Percentiles rank a stretch among this genome's conserved stretches.
phyloP scores from a whole-genome alignment of 2,888 invertebrate genomes.

The Thera britannica region DNA sequence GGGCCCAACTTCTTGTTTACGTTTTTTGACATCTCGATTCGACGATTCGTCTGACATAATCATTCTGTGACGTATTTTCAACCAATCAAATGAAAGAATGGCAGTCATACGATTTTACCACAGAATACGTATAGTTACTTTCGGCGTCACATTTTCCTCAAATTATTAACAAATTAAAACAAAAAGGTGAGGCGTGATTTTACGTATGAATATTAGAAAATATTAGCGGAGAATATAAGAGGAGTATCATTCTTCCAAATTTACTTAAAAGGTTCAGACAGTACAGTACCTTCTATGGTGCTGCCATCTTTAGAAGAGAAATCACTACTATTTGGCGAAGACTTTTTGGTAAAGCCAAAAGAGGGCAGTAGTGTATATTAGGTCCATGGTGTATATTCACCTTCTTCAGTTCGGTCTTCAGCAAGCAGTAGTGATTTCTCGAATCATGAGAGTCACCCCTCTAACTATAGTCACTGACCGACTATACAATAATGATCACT shows the following conservation, averaged over 20 bases:
- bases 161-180: too few relatives aligned
- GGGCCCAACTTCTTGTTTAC: slow-evolving; percentile 59
- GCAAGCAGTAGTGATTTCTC: too few relatives aligned
- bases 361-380: background rate
- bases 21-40: slow-evolving; percentile 57
- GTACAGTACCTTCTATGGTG: background rate
- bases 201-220: too few relatives aligned
- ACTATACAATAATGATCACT: too few relatives aligned
- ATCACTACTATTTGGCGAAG: background rate
- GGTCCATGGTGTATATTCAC: too few relatives aligned
- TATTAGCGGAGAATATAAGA: too few relatives aligned
- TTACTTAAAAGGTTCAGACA: too few relatives aligned
- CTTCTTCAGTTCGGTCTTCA: too few relatives aligned
- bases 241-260: too few relatives aligned
- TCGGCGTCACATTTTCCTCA: slow-evolving; percentile 54
- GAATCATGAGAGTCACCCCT: too few relatives aligned
- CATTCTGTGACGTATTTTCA: slow-evolving; percentile 49
- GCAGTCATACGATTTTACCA: slow-evolving; percentile 84
- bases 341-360: background rate
- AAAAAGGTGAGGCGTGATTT: too few relatives aligned
- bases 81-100: slow-evolving; percentile 83
- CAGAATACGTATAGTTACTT: background rate
- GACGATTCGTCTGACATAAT: background rate
- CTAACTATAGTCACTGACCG: too few relatives aligned
- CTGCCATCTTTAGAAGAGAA: slow-evolving; percentile 15